Evolutionary conservation across 2,797 vertebrate species (phyloP), one percentile per base, ranked within the genome.

Genomic region (Denticeps clupeoides): DNA sequence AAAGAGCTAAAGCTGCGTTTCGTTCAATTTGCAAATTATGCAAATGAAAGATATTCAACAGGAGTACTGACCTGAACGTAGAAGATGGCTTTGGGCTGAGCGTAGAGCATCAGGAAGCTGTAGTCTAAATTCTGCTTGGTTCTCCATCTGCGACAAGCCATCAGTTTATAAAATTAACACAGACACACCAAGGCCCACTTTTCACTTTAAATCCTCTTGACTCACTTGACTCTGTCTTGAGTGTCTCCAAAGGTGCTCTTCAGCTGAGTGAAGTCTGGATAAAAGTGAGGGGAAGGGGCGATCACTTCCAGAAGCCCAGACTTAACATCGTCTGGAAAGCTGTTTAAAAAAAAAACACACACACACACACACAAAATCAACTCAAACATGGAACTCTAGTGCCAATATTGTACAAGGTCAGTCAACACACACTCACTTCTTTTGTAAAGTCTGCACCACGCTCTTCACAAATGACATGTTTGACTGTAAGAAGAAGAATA

Each of bases 51-150:
- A n/a, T n/a, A n/a, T n/a, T n/a, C n/a, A n/a, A n/a, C n/a, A n/a
- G n/a, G n/a, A n/a, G n/a, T 3, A 21, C 67, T 50, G 76, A 95
- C 93, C 90, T 97, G 93, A 59, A 95, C 78, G 47, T 97, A 96
- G 64, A 84, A 89, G 1, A 26, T 74, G 49, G 89, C 91, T 71
- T 87, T 94, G 33, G 79, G 65, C 19, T 91, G 84, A 11, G 89
- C 86, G 45, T 94, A 93, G 1, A 91, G 72, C 91, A 97, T 95
- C 56, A 97, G 83, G 69, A 89, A 88, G 67, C 87, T 90, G 67
- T 80, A 93, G 74, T 94, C 93, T 77, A 97, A 72, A 54, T 85
- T 88, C 77, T 95, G 90, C 63, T 93, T 95, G 2, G 78, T 81
- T 71, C 74, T 68, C 89, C 88, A 89, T 59, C 92, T 96, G 68